Evolutionary conservation across 2,888 invertebrate species (phyloP), one percentile per base, ranked within the genome.

Genomic region (Xestia sexstrigata): DNA sequence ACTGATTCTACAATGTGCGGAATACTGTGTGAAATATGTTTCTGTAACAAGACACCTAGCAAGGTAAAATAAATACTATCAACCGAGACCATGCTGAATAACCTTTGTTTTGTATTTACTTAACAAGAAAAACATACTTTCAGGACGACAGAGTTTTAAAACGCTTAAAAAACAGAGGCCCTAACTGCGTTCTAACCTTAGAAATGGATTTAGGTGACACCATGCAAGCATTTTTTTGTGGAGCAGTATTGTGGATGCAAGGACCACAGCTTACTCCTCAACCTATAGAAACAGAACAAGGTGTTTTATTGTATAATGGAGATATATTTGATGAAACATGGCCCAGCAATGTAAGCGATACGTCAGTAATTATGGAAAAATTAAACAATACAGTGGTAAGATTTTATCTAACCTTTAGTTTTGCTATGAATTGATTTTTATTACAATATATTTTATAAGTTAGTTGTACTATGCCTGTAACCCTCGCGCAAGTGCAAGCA

Each of bases 231-330:
- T 95, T 87, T 88, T 95, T 93, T 93, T 95, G 96, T 91, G 97
- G 97, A 15, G 95, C 97, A 83, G 98, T 99, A 13, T 95, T 99
- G 70, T 99, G 99, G 98, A 98, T 98, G 94, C 98, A 99, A 95
- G 99, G 99, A 6, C 79, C 86, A 1, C 76, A 93, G 30, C 90
- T 97, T 5, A 97, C 97, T 5, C 87, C 90, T 49, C 99, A 99
- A 92, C 99, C 99, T 0, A 73, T 97, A 45, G 97, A 97, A 92
- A 93, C 94, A 17, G 92, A 97, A 58, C 96, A 97, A 42, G 98
- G 98, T 83, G 92, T 98, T 74, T 95, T 99, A 75, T 93, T 99
- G 39, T 99, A 98, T 97, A 99, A 99, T 96, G 99, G 99, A 47
- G 99, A 99, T 95, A 97, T 99, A 85, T 99, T 98, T 95, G 97